Conservation (phyloP, 2,797 vertebrate species). For the Lindbergichthys nudifrons region DNA sequence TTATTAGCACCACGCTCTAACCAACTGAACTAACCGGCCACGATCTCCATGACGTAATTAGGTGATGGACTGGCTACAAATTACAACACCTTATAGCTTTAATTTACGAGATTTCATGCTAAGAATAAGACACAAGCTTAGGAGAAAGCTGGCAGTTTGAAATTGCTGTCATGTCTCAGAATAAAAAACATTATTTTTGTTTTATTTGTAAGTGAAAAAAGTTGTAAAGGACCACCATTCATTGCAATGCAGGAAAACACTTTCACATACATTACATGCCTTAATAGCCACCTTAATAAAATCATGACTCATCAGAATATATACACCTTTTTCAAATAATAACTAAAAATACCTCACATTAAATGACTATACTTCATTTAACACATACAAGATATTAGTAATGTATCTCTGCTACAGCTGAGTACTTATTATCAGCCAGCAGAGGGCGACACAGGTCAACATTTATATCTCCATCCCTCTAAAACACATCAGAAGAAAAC, state of each 20-base stretch:
- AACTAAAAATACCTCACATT: too few relatives aligned
- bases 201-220: too few relatives aligned
- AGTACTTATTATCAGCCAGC: constrained; percentile 27
- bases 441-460: constrained; percentile 59
- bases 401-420: neutral
- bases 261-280: neutral
- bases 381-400: neutral
- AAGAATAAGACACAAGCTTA: too few relatives aligned
- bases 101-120: too few relatives aligned
- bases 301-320: neutral
- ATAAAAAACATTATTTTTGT: too few relatives aligned
- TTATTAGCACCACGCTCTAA: constrained; percentile 86
- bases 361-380: neutral
- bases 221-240: too few relatives aligned
- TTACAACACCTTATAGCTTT: too few relatives aligned
- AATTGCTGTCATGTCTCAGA: too few relatives aligned
- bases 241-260: too few relatives aligned
- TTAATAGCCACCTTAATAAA: neutral
- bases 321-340: neutral
- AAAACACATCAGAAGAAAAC: neutral
- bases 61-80: too few relatives aligned
- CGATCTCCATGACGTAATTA: too few relatives aligned
- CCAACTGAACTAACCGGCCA: constrained; percentile 74
- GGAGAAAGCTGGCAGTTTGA: too few relatives aligned
- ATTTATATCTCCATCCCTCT: neutral